A percentile compares a stretch with the other conserved stretches of the same genome.
Evolutionary conservation across 2,113 vertebrate species (phyloP).

Genomic region (Archocentrus centrarchus): DNA sequence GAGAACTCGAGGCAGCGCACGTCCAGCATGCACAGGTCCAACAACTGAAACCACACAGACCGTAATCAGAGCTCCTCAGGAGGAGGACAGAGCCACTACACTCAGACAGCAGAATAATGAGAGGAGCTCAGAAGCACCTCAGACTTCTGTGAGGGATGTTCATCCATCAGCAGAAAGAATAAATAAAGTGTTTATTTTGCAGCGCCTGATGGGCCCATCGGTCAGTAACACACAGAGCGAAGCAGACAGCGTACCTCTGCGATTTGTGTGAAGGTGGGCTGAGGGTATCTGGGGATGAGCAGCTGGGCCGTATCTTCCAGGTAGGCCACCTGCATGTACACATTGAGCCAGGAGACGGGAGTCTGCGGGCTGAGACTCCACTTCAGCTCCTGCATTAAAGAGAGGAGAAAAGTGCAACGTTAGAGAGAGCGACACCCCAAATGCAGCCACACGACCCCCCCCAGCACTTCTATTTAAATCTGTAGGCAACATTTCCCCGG

Average conservation of each 20-base stretch:
- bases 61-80: not conserved
- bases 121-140: too few relatives aligned
- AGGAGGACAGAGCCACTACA: too few relatives aligned
- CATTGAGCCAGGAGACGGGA: constrained; percentile 93
- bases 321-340: constrained; percentile 97
- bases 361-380: constrained; percentile 95
- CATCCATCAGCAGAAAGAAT: too few relatives aligned
- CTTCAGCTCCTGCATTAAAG: constrained; percentile 86
- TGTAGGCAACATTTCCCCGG: not conserved
- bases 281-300: constrained; percentile 91
- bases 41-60: constrained; percentile 76
- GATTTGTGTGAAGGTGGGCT: constrained; percentile 91
- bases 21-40: constrained; percentile 94
- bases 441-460: not conserved
- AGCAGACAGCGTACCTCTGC: constrained; percentile 82
- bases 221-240: too few relatives aligned
- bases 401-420: not conserved
- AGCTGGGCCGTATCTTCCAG: constrained; percentile 84
- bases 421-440: not conserved
- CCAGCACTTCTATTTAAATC: too few relatives aligned
- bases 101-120: too few relatives aligned
- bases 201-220: too few relatives aligned
- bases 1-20: constrained; percentile 89
- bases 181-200: too few relatives aligned
- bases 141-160: too few relatives aligned